Evolutionary conservation across 2,888 invertebrate species (phyloP), one percentile per base, ranked within the genome.

Genomic region (Zeuzera pyrina): DNA sequence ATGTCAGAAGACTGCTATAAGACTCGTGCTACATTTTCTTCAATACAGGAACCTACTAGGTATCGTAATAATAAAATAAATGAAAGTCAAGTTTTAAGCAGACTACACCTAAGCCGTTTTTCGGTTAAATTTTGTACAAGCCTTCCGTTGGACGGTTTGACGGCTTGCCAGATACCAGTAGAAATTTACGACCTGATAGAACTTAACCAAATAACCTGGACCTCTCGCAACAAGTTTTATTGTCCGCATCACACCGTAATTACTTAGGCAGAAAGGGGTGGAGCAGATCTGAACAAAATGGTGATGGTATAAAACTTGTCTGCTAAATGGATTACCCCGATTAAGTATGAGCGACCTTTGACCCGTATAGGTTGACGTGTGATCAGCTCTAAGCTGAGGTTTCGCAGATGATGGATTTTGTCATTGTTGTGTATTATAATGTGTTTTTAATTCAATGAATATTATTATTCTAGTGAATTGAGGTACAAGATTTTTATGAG

Each of bases 131-230:
- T 70, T 66, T 64, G 56, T 61, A 59, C 56, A 48, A 57, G 57
- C 8, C 15, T 27, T 33, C 60, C 59, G 51, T 64, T 59, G 52
- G 58, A 62, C 60, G 60, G 57, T 65, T 65, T 55, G 70, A 73
- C 70, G 64, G 69, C 61, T 60, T 53, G 57, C 65, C 58, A 69
- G 74, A 72, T 76, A 76, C 59, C 63, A 59, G 56, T 57, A 58
- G 58, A 70, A 73, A 79, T 78, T 79, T 81, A 79, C 67, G 72
- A 64, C 63, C 72, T 70, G 78, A 79, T 78, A 76, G 74, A 72
- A 62, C 64, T 49, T 49, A 46, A 47, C 78, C 74, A 65, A 54
- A 44, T 39, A 52, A 45, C 42, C 39, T 46, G 41, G 76, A 67
- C 42, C 74, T 45, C 48, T 48, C 44, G 47, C 46, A 57, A 60